Percentiles rank a stretch among this genome's conserved stretches.
phyloP scores from a whole-genome alignment of 2,888 invertebrate genomes.

The Amblyjoppa proteus region DNA sequence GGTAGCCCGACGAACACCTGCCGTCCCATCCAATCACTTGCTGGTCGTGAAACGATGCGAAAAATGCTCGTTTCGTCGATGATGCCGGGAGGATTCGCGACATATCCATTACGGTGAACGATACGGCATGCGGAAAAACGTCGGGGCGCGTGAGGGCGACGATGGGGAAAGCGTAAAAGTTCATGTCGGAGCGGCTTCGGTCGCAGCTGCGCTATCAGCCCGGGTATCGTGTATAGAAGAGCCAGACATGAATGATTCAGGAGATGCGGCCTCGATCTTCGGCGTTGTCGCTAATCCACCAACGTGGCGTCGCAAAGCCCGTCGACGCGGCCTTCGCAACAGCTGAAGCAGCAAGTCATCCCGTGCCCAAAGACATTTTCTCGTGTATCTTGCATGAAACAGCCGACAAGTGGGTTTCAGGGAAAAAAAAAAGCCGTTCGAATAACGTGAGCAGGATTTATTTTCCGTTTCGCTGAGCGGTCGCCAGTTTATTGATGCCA shows the following conservation, averaged over 20 bases:
- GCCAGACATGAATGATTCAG: constrained; percentile 53
- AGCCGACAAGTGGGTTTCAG: background rate
- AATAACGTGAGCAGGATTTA: background rate
- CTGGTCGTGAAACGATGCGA: background rate
- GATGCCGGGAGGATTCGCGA: constrained; percentile 1
- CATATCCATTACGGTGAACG: constrained; percentile 37
- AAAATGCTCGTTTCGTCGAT: constrained; percentile 21
- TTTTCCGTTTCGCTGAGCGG: background rate
- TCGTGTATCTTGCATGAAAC: background rate
- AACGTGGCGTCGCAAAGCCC: background rate
- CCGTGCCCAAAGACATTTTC: background rate
- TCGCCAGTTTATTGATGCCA: background rate
- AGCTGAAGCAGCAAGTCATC: background rate
- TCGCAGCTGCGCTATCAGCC: constrained; percentile 5
- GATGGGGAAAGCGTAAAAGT: constrained; percentile 38
- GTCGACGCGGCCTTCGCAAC: background rate
- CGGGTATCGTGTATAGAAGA: constrained; percentile 5
- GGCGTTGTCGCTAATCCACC: constrained; percentile 36
- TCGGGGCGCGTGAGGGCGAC: constrained; percentile 41
- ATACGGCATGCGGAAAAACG: constrained; percentile 47
- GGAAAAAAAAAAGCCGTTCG: background rate
- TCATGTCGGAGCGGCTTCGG: background rate
- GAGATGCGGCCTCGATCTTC: constrained; percentile 22
- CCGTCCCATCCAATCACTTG: constrained; percentile 26
- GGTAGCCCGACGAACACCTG: background rate